Percentiles rank a stretch among this genome's conserved stretches.
Conservation (phyloP, 35 echinoderm and acorn worm genomes). For the Strongylocentrotus purpuratus region DNA sequence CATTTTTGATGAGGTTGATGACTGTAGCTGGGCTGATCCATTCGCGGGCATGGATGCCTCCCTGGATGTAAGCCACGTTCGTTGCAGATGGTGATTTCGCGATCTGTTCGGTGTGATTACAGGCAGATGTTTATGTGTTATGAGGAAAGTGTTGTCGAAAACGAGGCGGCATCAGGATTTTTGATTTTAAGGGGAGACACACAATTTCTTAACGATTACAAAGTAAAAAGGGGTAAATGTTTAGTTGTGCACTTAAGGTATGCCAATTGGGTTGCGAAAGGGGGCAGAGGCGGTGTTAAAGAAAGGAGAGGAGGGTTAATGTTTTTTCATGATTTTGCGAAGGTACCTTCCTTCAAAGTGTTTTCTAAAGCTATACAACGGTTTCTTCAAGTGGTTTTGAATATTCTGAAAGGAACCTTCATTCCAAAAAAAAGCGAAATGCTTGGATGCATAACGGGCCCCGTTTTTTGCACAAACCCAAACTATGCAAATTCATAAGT, state of each 20-base stretch:
- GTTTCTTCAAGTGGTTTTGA: too few relatives aligned
- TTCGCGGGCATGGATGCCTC: constrained; percentile 75
- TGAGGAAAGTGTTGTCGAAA: not conserved
- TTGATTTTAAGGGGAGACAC: too few relatives aligned
- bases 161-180: not conserved
- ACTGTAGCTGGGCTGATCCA: constrained; percentile 73
- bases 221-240: not conserved
- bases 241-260: not conserved
- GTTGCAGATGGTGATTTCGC: not conserved
- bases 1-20: constrained; percentile 69
- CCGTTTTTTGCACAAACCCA: too few relatives aligned
- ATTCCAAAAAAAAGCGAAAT: too few relatives aligned
- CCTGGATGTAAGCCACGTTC: constrained; percentile 56
- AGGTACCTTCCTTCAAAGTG: too few relatives aligned
- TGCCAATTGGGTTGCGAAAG: not conserved
- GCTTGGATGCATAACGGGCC: too few relatives aligned
- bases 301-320: not conserved
- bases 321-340: not conserved
- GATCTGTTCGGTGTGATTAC: not conserved
- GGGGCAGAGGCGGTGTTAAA: not conserved
- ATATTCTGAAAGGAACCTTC: too few relatives aligned
- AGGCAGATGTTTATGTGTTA: too few relatives aligned
- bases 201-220: not conserved
- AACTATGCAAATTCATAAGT: too few relatives aligned
- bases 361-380: too few relatives aligned